These are phyloP conservation scores for Cyaniris semiargus DNA, from an alignment of 2,888 invertebrate genomes.

Conservation along the genomic window DNA sequence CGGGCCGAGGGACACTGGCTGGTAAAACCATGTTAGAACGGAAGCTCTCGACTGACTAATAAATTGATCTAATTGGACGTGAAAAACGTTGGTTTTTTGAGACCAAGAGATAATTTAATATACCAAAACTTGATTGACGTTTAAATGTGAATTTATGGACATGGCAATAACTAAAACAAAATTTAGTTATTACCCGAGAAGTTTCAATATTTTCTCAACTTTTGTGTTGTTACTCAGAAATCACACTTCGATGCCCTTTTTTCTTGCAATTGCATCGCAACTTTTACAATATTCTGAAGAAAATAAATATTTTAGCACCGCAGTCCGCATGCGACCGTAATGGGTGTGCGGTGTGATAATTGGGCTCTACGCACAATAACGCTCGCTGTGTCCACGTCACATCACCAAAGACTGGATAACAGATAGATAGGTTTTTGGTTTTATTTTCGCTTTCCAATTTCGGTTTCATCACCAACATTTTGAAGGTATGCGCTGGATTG, in stretches of 20 bases:
- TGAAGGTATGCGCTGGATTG: too few relatives aligned
- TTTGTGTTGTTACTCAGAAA: neutral
- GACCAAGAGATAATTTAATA: neutral
- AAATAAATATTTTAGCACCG: conserved; percentile 28
- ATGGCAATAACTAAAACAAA: neutral
- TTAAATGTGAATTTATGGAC: too few relatives aligned
- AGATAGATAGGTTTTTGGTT: conserved; percentile 22
- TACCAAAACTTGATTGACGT: too few relatives aligned
- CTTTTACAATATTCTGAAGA: conserved; percentile 35
- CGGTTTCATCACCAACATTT: too few relatives aligned
- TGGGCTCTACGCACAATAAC: conserved; percentile 70
- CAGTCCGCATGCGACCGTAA: conserved; percentile 53
- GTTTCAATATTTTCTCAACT: neutral
- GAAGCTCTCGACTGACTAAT: neutral
- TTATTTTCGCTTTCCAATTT: neutral
- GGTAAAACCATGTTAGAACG: neutral
- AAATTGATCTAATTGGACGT: conserved; percentile 16
- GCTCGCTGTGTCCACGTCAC: conserved; percentile 57
- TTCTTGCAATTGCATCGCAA: conserved; percentile 33
- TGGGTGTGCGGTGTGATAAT: conserved; percentile 68
- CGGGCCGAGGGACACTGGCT: conserved; percentile 15
- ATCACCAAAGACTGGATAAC: conserved; percentile 52
- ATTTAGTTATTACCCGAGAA: neutral
- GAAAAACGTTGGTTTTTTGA: neutral
- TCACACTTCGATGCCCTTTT: conserved; percentile 26